A percentile compares a stretch with the other conserved stretches of the same genome.
Evolutionary conservation across 2,888 invertebrate genomes (phyloP).

Genomic region (Trissolcus japonicus): DNA sequence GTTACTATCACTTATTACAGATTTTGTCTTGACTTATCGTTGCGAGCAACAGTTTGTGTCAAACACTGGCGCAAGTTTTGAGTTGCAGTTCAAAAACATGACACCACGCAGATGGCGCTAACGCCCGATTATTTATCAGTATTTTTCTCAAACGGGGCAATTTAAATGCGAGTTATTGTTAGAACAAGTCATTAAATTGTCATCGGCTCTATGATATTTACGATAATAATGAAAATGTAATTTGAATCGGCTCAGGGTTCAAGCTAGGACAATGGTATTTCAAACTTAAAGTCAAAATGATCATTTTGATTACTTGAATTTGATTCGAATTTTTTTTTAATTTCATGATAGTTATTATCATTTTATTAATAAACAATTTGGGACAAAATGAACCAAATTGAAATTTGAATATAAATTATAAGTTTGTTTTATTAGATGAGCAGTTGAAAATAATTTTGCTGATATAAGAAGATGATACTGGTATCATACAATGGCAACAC

Average conservation of each 20-base stretch:
- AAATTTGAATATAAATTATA: neutral
- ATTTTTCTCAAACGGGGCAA: slow-evolving; percentile 8
- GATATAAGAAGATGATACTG: slow-evolving; percentile 24
- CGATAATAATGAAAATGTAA: slow-evolving; percentile 1
- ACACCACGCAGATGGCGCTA: slow-evolving; percentile 27
- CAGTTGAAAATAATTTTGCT: slow-evolving; percentile 20
- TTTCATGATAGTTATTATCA: too few relatives aligned
- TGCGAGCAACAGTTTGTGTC: slow-evolving; percentile 13
- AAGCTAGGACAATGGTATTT: neutral
- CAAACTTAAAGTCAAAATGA: neutral
- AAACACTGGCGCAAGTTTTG: slow-evolving; percentile 4
- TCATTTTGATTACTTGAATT: too few relatives aligned
- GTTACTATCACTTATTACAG: slow-evolving; percentile 1
- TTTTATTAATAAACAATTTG: too few relatives aligned
- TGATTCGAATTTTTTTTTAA: too few relatives aligned
- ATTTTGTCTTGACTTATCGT: neutral
- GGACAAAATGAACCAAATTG: too few relatives aligned
- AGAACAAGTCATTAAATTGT: slow-evolving; percentile 45
- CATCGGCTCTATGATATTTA: slow-evolving; percentile 19
- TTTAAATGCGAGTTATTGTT: slow-evolving; percentile 39
- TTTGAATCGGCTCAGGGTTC: neutral
- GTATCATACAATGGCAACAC: slow-evolving; percentile 31
- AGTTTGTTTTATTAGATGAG: neutral
- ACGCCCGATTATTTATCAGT: slow-evolving; percentile 17
- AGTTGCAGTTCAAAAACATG: slow-evolving; percentile 22